Evolutionary conservation across 2,888 invertebrate genomes (phyloP).

Genomic region (Rhimphoctona megacephalus): DNA sequence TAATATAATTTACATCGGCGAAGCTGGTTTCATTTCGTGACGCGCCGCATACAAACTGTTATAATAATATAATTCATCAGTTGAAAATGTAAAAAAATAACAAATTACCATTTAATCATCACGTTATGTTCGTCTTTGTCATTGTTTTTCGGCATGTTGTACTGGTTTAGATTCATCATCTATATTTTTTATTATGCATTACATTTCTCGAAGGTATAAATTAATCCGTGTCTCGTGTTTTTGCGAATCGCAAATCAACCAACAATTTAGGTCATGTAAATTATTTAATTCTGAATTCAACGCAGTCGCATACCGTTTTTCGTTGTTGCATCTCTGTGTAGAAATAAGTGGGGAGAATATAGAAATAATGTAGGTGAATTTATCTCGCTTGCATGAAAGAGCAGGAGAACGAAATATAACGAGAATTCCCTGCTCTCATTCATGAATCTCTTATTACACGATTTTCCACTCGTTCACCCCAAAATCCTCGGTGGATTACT

Average conservation of each 20-base stretch:
- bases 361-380: slow-evolving; percentile 37
- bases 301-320: slow-evolving; percentile 9
- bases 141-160: slow-evolving; percentile 6
- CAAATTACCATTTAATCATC: slow-evolving; percentile 60
- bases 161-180: background rate
- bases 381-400: slow-evolving; percentile 4
- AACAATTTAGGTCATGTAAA: slow-evolving; percentile 60
- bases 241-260: slow-evolving; percentile 30
- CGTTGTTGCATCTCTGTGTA: background rate
- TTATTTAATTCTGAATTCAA: slow-evolving; percentile 56
- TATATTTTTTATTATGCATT: slow-evolving; percentile 46
- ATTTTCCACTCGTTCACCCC: slow-evolving; percentile 49
- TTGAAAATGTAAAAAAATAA: slow-evolving; percentile 8
- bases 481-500: slow-evolving; percentile 21
- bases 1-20: slow-evolving; percentile 43
- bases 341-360: background rate
- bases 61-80: slow-evolving; percentile 39
- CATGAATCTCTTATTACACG: slow-evolving; percentile 59
- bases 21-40: slow-evolving; percentile 14
- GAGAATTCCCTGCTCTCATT: slow-evolving; percentile 32
- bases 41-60: background rate
- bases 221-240: slow-evolving; percentile 50
- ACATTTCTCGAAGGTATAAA: slow-evolving; percentile 40
- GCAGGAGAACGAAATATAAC: slow-evolving; percentile 38
- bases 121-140: background rate